These are phyloP conservation scores for Zygogramma bicolorata DNA, from an alignment of 2,888 invertebrate genomes.

Conservation along the genomic window DNA sequence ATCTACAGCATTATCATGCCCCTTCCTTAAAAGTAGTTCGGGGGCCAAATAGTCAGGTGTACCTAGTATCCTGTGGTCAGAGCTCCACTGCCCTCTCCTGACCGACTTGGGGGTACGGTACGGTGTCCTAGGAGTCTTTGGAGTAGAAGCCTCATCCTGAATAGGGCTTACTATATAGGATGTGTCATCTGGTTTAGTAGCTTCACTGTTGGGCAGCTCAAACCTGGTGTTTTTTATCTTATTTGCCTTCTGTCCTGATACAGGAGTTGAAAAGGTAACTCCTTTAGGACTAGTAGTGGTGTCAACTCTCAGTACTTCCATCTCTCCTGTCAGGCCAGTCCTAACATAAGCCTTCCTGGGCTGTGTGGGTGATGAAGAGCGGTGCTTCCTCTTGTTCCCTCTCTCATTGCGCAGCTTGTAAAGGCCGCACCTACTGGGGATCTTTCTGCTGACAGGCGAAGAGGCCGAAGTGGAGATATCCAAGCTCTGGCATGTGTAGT, in stretches of 20 bases:
- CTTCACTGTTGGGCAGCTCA: constrained; percentile 67
- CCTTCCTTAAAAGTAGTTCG: constrained; percentile 83
- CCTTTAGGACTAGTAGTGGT: constrained; percentile 67
- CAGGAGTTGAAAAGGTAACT: constrained; percentile 86
- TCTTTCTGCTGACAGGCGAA: constrained; percentile 62
- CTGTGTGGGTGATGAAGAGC: constrained; percentile 59
- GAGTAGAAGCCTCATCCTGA: constrained; percentile 52
- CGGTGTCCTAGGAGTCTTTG: constrained; percentile 69
- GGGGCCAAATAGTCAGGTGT: constrained; percentile 98
- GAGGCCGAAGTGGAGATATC: constrained; percentile 50
- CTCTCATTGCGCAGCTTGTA: constrained; percentile 53
- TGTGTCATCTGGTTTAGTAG: constrained; percentile 28
- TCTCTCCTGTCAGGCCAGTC: constrained; percentile 65
- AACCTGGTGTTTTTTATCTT: constrained; percentile 74
- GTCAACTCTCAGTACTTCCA: constrained; percentile 62
- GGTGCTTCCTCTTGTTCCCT: constrained; percentile 61
- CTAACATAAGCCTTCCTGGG: constrained; percentile 58
- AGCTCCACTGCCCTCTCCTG: constrained; percentile 75
- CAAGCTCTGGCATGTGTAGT: constrained; percentile 64
- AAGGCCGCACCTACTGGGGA: constrained; percentile 57
- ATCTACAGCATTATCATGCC: constrained; percentile 88
- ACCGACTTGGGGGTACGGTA: constrained; percentile 92
- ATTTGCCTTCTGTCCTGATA: constrained; percentile 71
- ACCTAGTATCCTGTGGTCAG: constrained; percentile 88
- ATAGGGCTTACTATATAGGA: constrained; percentile 57